Conservation (phyloP, 1,140 invertebrate species). For the Proctacanthus coquilletti region DNA sequence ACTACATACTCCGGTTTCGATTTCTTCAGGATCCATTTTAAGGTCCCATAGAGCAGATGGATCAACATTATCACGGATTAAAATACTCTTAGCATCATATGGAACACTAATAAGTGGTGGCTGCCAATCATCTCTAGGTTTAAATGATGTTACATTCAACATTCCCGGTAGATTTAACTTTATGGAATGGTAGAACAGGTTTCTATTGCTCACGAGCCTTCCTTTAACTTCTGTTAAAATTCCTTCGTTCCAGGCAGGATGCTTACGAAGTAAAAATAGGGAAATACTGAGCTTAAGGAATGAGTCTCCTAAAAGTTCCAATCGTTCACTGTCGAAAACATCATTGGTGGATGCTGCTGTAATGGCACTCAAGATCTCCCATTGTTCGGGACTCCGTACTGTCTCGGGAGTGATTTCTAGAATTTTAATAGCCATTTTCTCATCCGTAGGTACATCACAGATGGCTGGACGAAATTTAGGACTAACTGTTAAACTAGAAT, state of each 20-base stretch:
- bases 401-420: background rate
- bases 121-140: constrained; percentile 38
- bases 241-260: constrained; percentile 56
- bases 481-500: too few relatives aligned
- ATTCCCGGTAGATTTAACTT: constrained; percentile 31
- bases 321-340: constrained; percentile 63
- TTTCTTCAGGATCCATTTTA: constrained; percentile 8
- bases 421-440: background rate
- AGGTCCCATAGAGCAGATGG: background rate
- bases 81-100: constrained; percentile 8
- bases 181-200: constrained; percentile 50
- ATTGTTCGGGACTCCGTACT: constrained; percentile 17
- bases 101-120: constrained; percentile 34
- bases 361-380: constrained; percentile 43
- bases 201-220: constrained; percentile 65
- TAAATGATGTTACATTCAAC: constrained; percentile 25
- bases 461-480: too few relatives aligned
- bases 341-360: constrained; percentile 57
- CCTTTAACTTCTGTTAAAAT: constrained; percentile 58
- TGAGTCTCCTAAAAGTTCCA: constrained; percentile 77
- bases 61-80: background rate
- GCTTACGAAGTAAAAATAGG: constrained; percentile 54
- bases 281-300: constrained; percentile 71
- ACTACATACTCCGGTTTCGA: constrained; percentile 5
- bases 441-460: background rate